A percentile compares a stretch with the other conserved stretches of the same genome.
Evolutionary conservation across 2,113 vertebrate species (phyloP).

Genomic region (Collichthys lucidus): DNA sequence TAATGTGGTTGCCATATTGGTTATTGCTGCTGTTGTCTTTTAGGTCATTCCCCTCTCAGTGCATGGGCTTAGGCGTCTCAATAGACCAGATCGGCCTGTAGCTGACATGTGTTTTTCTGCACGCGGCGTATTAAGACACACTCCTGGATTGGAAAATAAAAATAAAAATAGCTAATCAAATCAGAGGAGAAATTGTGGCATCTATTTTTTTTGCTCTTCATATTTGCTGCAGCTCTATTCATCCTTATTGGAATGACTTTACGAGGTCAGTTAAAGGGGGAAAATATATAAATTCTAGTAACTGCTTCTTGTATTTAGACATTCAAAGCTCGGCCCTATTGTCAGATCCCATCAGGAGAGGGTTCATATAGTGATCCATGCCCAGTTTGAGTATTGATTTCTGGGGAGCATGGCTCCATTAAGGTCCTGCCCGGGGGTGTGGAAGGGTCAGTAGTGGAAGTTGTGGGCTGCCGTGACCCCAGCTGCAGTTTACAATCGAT

Average conservation of each 20-base stretch:
- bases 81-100: conserved; percentile 63
- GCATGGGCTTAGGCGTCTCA: conserved; percentile 60
- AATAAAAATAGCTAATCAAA: conserved; percentile 13
- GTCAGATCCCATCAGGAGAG: conserved; percentile 88
- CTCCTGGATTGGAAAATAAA: conserved; percentile 15
- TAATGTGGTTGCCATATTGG: conserved; percentile 78
- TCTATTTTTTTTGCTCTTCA: conserved; percentile 29
- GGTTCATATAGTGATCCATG: conserved; percentile 90
- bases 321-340: conserved; percentile 85
- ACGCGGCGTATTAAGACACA: conserved; percentile 18
- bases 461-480: conserved; percentile 90
- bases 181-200: conserved; percentile 18
- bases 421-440: conserved; percentile 89
- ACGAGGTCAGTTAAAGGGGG: not conserved
- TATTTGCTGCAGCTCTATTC: conserved; percentile 18
- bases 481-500: conserved; percentile 96
- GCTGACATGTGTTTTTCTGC: conserved; percentile 67
- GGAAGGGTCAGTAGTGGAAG: conserved; percentile 90
- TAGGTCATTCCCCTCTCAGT: conserved; percentile 49
- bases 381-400: conserved; percentile 98
- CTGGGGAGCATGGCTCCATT: conserved; percentile 92
- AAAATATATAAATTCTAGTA: conserved; percentile 36
- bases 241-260: conserved; percentile 29
- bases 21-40: conserved; percentile 71
- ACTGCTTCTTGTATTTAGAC: conserved; percentile 81